Evolutionary conservation across 2,113 vertebrate species (phyloP), one percentile per base, ranked within the genome.

Genomic region (Amazona guildingii): DNA sequence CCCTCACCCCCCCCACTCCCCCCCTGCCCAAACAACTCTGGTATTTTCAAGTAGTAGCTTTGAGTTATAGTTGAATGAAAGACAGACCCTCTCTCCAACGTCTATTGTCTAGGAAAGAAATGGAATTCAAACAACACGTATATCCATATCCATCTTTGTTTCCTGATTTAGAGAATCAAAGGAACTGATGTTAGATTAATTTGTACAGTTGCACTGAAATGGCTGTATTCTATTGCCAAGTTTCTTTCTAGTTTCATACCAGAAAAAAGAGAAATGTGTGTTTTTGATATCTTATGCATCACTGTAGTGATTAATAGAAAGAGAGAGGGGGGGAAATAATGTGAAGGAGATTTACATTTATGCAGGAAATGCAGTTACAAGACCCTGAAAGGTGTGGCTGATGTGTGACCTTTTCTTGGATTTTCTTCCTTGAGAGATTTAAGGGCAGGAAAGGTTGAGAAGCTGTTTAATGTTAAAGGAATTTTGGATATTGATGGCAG

Each of bases 401-500:
- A 86, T 96, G 35, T 2, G 17, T 97, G 97, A 97, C 96, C 98
- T 98, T 97, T 97, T 79, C 95, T 97, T 97, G 88, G 73, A 92
- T 97, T 81, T 83, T 95, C 63, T 77, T 86, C 83, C 97, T 97
- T 96, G 83, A 94, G 96, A 95, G 95, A 96, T 96, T 96, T 91
- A 86, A 88, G 93, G 95, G 96, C 94, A 95, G 92, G 91, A 76
- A 96, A 88, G 88, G 76, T 82, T 84, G 94, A 97, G 86, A 96
- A 95, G 63, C 88, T 89, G 92, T 96, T 97, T 94, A 91, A 90
- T 69, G 76, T 90, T 95, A 96, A 97, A 97, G 95, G 97, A 96
- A 97, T 94, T 97, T 97, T 95, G 95, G 94, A 96, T 97, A 96
- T 93, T 90, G 96, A 97, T 97, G 96, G 96, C 94, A 94, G 90